A percentile compares a stretch with the other conserved stretches of the same genome.
Evolutionary conservation across 2,797 vertebrate species (phyloP).

Genomic region (Centroberyx gerrardi): DNA sequence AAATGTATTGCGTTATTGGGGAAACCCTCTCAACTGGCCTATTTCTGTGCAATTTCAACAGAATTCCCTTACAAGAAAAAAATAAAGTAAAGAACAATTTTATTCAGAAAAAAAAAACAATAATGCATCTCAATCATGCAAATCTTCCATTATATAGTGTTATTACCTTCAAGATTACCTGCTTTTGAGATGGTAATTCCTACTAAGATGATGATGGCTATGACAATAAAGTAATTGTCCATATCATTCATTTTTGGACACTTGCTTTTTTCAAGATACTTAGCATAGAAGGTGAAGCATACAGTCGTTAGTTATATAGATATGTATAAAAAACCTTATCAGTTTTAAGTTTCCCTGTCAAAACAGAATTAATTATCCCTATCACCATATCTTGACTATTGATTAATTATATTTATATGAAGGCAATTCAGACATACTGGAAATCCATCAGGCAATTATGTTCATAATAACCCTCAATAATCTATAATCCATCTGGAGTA

Average conservation of each 20-base stretch:
- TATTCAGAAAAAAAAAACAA: not conserved
- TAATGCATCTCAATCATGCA: conserved; percentile 2
- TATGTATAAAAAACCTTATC: conserved; percentile 2
- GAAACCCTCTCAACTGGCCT: no score
- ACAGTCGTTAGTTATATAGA: not conserved
- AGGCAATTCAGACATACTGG: no score
- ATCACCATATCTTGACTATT: no score
- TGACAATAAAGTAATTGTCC: conserved; percentile 41
- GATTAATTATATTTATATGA: no score
- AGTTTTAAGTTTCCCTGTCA: not conserved
- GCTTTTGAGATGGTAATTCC: conserved; percentile 7
- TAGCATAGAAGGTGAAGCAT: conserved; percentile 11
- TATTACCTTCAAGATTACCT: conserved; percentile 25
- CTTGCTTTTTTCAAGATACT: conserved; percentile 51
- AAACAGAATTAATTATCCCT: no score
- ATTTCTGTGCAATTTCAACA: no score
- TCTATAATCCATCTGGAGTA: no score
- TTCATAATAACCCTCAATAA: no score
- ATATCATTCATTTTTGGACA: conserved; percentile 30
- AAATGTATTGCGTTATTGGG: no score
- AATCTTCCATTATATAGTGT: conserved; percentile 3
- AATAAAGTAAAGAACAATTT: not conserved
- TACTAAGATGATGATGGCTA: not conserved
- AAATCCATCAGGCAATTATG: no score
- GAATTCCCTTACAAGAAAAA: no score